Evolutionary conservation across 2,888 invertebrate genomes (phyloP), one percentile per base, ranked within the genome.

Genomic region (Dexiosoma caninum): DNA sequence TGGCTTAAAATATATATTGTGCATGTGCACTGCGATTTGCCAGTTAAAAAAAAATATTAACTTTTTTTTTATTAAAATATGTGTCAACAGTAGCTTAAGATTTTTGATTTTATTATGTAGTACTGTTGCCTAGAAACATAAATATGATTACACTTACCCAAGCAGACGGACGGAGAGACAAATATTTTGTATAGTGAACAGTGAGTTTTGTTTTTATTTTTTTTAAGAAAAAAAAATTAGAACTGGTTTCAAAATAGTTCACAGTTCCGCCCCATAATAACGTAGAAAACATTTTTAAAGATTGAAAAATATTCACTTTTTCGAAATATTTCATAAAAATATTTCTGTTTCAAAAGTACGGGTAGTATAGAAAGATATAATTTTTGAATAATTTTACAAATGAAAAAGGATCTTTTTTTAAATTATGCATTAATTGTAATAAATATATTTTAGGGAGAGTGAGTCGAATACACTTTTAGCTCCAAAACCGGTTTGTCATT

Each of bases 41-140:
- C 16, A 46, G 21, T 8, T 44, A 4, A 12, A 27, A 51, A 51
- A 51, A 6, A 27, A 27, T 27, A 27, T 8, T 14, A 27, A 6
- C 27, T 27, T 27, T 51, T 27, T 49, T 23, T 49, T 49, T 23
- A 27, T 49, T 49, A 59, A 66, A 67, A 78, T 67, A 72, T 72
- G 53, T 78, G 72, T 77, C 78, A 76, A 71, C 71, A 37, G 49
- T 59, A 69, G 72, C 70, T 71, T 40, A 59, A 51, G 3, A n/a
- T 55, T 42, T n/a, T n/a, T n/a, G 12, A 53, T 64, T 69, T 49
- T 77, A 40, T 62, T 40, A 59, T 30, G 2, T 3, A 14, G 16
- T 37, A 37, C 14, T 71, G 9, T 59, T 67, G 23, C 32, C 6
- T 35, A 44, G 42, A 19, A n/a, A n/a, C n/a, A n/a, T 40, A 23